Conservation (phyloP, 2,888 invertebrate genomes). For the Stenurella melanura region DNA sequence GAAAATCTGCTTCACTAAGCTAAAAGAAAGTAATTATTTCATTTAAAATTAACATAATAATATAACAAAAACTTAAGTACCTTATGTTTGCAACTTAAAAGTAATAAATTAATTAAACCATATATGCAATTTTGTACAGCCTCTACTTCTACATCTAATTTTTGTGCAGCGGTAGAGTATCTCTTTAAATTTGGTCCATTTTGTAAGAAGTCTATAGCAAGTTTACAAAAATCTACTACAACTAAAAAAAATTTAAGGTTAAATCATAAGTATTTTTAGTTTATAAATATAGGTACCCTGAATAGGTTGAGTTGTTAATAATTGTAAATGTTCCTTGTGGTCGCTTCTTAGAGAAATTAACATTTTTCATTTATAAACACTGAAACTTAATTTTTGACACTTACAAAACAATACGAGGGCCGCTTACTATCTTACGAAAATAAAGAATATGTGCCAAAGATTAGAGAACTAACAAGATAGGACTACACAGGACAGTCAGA, state of each 20-base stretch:
- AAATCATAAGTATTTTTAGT: not conserved
- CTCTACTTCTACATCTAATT: conserved; percentile 76
- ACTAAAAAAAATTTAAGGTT: conserved; percentile 72
- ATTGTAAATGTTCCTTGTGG: conserved; percentile 76
- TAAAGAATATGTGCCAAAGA: too few species aligned
- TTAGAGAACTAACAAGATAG: too few species aligned
- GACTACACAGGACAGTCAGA: too few species aligned
- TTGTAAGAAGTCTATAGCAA: conserved; percentile 80
- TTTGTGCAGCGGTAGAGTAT: conserved; percentile 79
- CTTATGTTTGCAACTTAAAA: conserved; percentile 83
- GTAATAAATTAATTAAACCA: conserved; percentile 83
- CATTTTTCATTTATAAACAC: conserved; percentile 62
- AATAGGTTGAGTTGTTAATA: conserved; percentile 75
- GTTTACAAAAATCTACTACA: conserved; percentile 82
- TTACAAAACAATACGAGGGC: too few species aligned
- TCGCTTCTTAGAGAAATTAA: conserved; percentile 74
- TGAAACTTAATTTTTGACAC: not conserved
- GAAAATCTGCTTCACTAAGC: conserved; percentile 74
- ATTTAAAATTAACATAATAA: conserved; percentile 20
- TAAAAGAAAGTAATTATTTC: conserved; percentile 64
- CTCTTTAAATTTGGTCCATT: conserved; percentile 81
- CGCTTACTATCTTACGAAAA: too few species aligned
- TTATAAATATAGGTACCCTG: conserved; percentile 72
- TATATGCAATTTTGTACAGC: conserved; percentile 80
- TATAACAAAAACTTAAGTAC: conserved; percentile 71